Percentiles rank a stretch among this genome's conserved stretches.
phyloP scores from a whole-genome alignment of 2,888 invertebrate species.

The Pandemis cinnamomeana region DNA sequence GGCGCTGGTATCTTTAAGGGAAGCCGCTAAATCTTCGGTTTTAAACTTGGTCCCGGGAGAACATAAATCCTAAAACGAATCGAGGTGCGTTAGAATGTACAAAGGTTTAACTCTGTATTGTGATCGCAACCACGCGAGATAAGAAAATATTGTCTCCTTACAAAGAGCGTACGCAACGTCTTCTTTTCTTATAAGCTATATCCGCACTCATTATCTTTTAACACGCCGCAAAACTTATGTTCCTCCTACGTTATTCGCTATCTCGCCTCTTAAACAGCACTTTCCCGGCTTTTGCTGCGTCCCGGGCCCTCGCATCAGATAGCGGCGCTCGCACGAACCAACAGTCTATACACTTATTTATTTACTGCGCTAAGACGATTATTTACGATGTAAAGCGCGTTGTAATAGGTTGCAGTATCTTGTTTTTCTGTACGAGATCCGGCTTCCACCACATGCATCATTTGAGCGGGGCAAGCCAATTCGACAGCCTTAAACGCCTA shows the following conservation, averaged over 20 bases:
- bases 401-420: constrained; percentile 77
- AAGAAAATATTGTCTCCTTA: constrained; percentile 72
- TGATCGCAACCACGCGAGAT: constrained; percentile 62
- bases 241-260: constrained; percentile 72
- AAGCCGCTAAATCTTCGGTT: constrained; percentile 73
- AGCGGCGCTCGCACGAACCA: constrained; percentile 65
- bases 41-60: constrained; percentile 64
- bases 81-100: constrained; percentile 71
- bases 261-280: constrained; percentile 77
- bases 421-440: constrained; percentile 69
- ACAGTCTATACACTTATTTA: constrained; percentile 77
- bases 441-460: constrained; percentile 72
- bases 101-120: constrained; percentile 59
- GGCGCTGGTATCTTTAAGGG: constrained; percentile 61
- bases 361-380: constrained; percentile 78
- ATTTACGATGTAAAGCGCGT: constrained; percentile 76
- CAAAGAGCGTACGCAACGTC: constrained; percentile 71
- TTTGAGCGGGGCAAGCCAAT: constrained; percentile 63
- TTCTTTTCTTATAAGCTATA: constrained; percentile 70
- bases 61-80: constrained; percentile 74
- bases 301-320: constrained; percentile 75
- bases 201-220: constrained; percentile 80
- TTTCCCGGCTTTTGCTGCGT: constrained; percentile 72
- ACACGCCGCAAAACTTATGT: constrained; percentile 77
- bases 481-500: constrained; percentile 63